Conservation (phyloP, 2,888 invertebrate species). For the Theodoxus fluviatilis region DNA sequence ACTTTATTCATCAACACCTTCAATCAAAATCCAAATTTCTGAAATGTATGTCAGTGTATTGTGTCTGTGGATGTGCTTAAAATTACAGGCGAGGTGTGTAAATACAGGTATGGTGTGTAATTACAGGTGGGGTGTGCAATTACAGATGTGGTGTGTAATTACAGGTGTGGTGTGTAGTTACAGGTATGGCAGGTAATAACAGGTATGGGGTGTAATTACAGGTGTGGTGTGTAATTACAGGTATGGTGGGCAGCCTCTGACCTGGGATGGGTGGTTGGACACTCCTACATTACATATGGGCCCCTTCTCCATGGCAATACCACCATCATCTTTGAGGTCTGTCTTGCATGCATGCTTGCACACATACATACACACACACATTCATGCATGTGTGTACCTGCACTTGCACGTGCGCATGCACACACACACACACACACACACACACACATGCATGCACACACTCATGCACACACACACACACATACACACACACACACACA, state of each 20-base stretch:
- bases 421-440: not conserved
- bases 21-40: no score
- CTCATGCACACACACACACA: not conserved
- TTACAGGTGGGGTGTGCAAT: no score
- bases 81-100: no score
- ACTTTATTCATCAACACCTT: no score
- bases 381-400: not conserved
- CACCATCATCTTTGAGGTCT: constrained; percentile 64
- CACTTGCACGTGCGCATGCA: not conserved
- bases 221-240: constrained; percentile 73
- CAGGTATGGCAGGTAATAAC: no score
- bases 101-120: no score
- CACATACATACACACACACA: not conserved
- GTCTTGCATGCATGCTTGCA: not conserved
- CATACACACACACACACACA: no score
- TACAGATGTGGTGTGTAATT: no score
- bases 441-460: not conserved
- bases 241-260: constrained; percentile 89
- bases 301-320: constrained; percentile 84
- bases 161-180: no score
- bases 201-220: constrained; percentile 73
- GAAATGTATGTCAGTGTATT: no score
- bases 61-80: no score
- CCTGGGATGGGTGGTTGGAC: constrained; percentile 80
- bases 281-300: constrained; percentile 92